These are phyloP conservation scores for Popillia japonica DNA, from an alignment of 1,140 invertebrate genomes.

Conservation along the genomic window DNA sequence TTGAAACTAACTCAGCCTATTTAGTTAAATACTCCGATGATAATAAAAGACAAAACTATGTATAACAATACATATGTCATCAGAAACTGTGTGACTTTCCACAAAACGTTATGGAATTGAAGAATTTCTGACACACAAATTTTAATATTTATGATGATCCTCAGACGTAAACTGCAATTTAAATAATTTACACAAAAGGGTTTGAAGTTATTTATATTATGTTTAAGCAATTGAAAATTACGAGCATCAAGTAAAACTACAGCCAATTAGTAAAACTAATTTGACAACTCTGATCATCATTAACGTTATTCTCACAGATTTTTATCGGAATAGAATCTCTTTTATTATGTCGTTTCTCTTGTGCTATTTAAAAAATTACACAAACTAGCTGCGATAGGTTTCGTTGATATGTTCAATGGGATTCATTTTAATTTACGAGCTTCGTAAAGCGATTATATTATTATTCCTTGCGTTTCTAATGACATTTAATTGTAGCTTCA, in stretches of 20 bases:
- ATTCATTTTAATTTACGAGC: slow-evolving; percentile 42
- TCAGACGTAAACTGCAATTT: not conserved
- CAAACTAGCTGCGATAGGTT: not conserved
- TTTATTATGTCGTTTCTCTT: slow-evolving; percentile 11
- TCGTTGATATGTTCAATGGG: slow-evolving; percentile 3
- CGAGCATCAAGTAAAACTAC: not conserved
- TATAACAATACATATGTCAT: too few species aligned
- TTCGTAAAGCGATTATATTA: slow-evolving; percentile 48
- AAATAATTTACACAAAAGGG: not conserved
- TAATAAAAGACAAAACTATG: too few species aligned
- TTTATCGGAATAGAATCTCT: slow-evolving; percentile 13
- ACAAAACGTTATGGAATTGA: too few species aligned
- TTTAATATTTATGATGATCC: too few species aligned
- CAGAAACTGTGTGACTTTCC: too few species aligned
- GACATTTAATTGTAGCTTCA: slow-evolving; percentile 50
- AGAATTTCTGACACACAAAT: too few species aligned
- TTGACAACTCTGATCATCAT: slow-evolving; percentile 8
- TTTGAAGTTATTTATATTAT: not conserved
- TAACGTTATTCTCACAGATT: slow-evolving; percentile 22
- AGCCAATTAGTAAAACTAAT: slow-evolving; percentile 8
- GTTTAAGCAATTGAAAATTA: not conserved
- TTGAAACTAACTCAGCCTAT: too few species aligned
- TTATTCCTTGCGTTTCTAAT: slow-evolving; percentile 52
- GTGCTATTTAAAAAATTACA: slow-evolving; percentile 13
- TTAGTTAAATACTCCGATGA: too few species aligned